Evolutionary conservation across 1,140 invertebrate species (phyloP), one percentile per base, ranked within the genome.

Genomic region (Druon quercuslanigerum): DNA sequence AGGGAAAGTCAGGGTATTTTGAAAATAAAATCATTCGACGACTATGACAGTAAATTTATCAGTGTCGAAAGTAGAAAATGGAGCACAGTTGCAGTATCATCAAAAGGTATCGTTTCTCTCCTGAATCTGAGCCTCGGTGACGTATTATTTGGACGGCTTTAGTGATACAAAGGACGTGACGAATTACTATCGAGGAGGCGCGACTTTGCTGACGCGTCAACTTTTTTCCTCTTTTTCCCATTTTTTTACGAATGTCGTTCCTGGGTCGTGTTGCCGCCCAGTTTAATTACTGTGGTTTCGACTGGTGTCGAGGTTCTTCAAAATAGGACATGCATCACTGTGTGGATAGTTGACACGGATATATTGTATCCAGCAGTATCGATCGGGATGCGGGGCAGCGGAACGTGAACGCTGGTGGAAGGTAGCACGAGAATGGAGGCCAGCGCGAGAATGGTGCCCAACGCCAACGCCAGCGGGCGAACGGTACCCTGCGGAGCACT

Each of bases 401-500:
- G 25, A 66, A 33, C 60, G 60, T 66, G 25, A 66, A 66, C 60
- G 60, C 33, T 66, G 60, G 9, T 66, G 60, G 33, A 40, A 11
- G 17, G 25, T 33, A 7, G 57, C 13, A 60, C 57, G 57, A 40
- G 57, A 66, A 66, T 66, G 60, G 33, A n/a, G 2, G n/a, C 12
- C 17, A 19, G 54, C 11, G 17, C 17, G n/a, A 56, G 54, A 56
- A 8, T 46, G 70, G 13, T 51, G 50, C 71, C 71, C 19, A 46
- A 46, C 40, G 8, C 17, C 19, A 19, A 20, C 17, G 14, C 60
- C 25, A 66, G n/a, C 20, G 60, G 14, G 60, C 40, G 33, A 72
- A 72, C 71, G 71, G 19, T 72, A 72, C 71, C 71, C 50, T 72
- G 46, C 46, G 50, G 71, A 72, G 71, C 50, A 72, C 71, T 72